Evolutionary conservation across 2,113 vertebrate genomes (phyloP), one percentile per base, ranked within the genome.

Genomic region (Anhinga rufa): DNA sequence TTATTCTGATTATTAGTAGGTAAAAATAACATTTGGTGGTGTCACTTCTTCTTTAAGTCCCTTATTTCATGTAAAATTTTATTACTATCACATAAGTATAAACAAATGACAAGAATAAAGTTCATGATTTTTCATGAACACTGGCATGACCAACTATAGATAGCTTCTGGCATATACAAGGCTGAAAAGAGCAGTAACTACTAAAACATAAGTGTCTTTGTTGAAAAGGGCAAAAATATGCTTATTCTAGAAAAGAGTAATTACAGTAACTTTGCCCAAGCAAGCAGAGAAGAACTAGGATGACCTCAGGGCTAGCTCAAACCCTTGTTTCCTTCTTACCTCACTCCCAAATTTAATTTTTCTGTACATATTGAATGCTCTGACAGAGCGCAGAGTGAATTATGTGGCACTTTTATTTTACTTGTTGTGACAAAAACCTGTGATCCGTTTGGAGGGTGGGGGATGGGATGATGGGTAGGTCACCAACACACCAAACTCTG

Each of bases 321-420:
- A 93, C 91, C 51, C 70, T 83, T 95, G 86, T 95, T 94, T 97
- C 92, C 79, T 93, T 95, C 86, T 90, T 95, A 91, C 95, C 86
- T 96, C 92, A 82, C 86, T 69, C 88, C 17, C 69, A 78, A 92
- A 96, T 94, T 92, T 96, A 95, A 92, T 97, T 97, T 93, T 97
- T 94, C 84, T 75, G 26, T 25, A 25, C 77, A 51, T 93, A 93
- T 17, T 83, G 89, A 74, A 91, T 78, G 58, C 29, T 87, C 62
- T 82, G 76, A 82, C 62, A 82, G 36, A 54, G 40, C 92, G 40
- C 52, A 88, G 75, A 82, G 72, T 92, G 49, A 76, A 93, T 93
- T 96, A 94, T 87, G 49, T 92, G 58, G 20, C 70, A 84, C 76
- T 97, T 96, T 52, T 42, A 26, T 88, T 85, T 91, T 48, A 72